Base-by-base conservation (phyloP, 2,797 vertebrate genomes). In the Pteropus rufus region DNA sequence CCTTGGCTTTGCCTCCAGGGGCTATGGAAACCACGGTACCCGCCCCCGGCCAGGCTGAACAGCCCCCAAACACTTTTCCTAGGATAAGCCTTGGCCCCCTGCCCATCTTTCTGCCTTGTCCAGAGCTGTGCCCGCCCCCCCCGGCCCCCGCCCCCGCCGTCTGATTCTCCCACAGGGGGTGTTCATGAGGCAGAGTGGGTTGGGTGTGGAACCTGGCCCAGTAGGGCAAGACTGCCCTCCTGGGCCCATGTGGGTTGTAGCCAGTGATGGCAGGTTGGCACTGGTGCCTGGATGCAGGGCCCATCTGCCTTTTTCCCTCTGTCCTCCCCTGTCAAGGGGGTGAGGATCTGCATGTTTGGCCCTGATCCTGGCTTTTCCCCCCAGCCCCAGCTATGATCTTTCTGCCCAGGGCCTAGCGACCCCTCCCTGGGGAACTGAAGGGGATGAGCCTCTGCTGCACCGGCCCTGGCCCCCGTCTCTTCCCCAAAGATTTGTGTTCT, bases 1-100 rank as follows among this genome's bases (percentile, higher is more conserved):
- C 91, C 81, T 97, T 95, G 96, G 96, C 94, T 95, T 60, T 24
- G 16, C 95, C 94, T 46, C 64, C 1, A 0, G 54, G 89, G 89
- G 58, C 85, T 79, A 79, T 54, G 54, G 75, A 90, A 92, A 90
- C 88, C 65, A 60, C 44, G 36, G 56, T 60, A 87, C 65, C 88
- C 0, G 1, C 62, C 93, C 72, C 69, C 65, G 46, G 60, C 93
- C 34, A 64, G 79, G 75, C 77, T 60, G 46, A 91, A 88, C 29
- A 67, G 79, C 54, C 83, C 85, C 16, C 34, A 67, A 16, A 58
- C 24, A 19, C 67, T 96, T 88, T 96, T 84, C 52, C 56, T 36
- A 82, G 94, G 89, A 41, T 52, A 79, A 86, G 83, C 56, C 89
- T 94, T 97, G 92, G 88, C 91, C 56, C 34, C 72, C 69, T 72